Base-by-base conservation (phyloP, 2,113 vertebrate genomes). In the Rynchops niger region DNA sequence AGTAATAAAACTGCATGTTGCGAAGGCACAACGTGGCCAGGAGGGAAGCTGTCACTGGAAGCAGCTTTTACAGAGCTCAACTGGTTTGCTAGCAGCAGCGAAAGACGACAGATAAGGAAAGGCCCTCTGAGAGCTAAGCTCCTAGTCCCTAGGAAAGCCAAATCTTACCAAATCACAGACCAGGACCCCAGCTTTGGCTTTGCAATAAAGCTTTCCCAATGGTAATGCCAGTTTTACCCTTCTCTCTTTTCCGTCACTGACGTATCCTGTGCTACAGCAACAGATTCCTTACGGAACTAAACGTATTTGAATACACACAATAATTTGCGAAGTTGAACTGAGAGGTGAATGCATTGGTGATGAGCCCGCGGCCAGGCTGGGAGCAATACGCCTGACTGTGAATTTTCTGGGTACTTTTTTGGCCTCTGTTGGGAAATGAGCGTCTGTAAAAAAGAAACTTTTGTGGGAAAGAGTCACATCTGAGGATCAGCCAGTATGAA, bases 1-100 rank as follows among this genome's bases (percentile, higher is more conserved):
- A 82, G 47, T 56, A 79, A 95, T 86, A 94, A 93, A 93, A 94
- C 40, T 69, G 40, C 52, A 76, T 23, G 65, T 65, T 94, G 59
- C 53, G 87, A 96, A 90, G 27, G 49, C 50, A 83, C 34, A 36
- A 45, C 40, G 25, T 47, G 47, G 40, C 76, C 89, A 82, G 87
- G 43, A 94, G 78, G 43, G 36, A 91, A 62, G 63, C 8, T 94
- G 83, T 80, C 80, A 59, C 36, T 29, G 20, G 65, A 94, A 82
- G 34, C 58, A 71, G 36, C 66, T 88, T 77, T 82, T 55, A 59
- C 12, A 77, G 55, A 82, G 36, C 71, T 71, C 82, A 53, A 77
- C 58, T 58, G 62, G 66, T 89, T 84, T 89, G 69, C 59, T 52
- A 90, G 67, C n/a, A 90, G 85, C 77, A 94, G 38, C 53, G 26